Base-by-base conservation (phyloP, 2,888 invertebrate genomes). In the Rotaria magnacalcarata region DNA sequence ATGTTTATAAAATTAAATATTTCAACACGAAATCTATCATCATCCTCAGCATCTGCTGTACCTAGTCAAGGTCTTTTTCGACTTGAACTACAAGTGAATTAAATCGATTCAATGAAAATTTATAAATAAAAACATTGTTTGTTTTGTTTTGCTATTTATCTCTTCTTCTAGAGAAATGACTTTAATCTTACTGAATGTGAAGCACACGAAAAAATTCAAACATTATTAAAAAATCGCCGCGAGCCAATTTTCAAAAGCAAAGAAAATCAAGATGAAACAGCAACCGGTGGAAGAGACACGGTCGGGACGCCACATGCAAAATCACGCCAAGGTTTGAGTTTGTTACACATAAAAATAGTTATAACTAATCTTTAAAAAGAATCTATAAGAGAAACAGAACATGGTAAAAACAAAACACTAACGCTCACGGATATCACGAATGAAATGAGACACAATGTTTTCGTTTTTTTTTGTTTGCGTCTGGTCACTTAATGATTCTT, bases 51-150 rank as follows among this genome's bases (percentile, higher is more conserved):
- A 16, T 6, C 67, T 14, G 1, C 34, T 1, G 34, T 34, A 4
- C 80, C 80, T 14, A 43, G 24, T 47, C 80, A 80, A 80, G 80
- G 80, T 80, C 47, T 80, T 47, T 47, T 80, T 80, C 80, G 80
- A 47, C 80, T 80, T 80, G 80, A 80, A 80, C 47, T 80, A 80
- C 80, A 80, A n/a, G 80, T 80, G 47, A 43, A 43, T 41, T 24
- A n/a, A 24, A 80, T 43, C 14, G 24, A 67, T 24, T 14, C 10
- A 2, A 34, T 27, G 7, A 80, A 7, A 24, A 80, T 27, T 8
- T 14, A 50, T 50, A 50, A 3, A n/a, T 10, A 43, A 19, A 21
- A 8, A 10, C 21, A 50, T 1, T 24, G 1, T 47, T 43, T 24
- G 8, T 11, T 41, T 80, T 21, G 6, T 21, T 21, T 47, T 80